These are phyloP conservation scores for Solea solea DNA, from an alignment of 2,113 vertebrate genomes.

Conservation along the genomic window DNA sequence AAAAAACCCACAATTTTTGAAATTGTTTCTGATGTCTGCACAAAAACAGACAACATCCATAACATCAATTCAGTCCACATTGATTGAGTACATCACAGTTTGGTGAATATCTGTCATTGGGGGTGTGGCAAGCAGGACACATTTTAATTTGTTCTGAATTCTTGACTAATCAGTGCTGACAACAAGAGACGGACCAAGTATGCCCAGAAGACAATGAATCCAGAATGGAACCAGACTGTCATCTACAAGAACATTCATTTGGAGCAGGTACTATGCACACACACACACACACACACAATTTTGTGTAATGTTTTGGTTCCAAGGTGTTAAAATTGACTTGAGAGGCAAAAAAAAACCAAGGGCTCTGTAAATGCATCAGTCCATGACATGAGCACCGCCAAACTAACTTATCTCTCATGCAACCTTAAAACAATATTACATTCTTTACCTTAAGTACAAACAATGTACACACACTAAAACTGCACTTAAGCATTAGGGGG, in stretches of 20 bases:
- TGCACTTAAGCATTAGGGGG: no score
- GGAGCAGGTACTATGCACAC: conserved; percentile 86
- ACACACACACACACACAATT: background rate
- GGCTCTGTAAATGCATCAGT: no score
- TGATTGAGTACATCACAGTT: conserved; percentile 26
- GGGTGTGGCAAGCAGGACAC: background rate
- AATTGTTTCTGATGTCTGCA: conserved; percentile 36
- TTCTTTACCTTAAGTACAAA: no score
- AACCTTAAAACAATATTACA: no score
- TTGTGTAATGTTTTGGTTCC: no score
- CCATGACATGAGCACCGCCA: no score
- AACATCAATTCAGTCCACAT: conserved; percentile 45
- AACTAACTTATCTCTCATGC: no score
- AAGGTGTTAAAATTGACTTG: no score
- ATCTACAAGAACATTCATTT: conserved; percentile 98
- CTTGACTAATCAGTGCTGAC: conserved; percentile 87
- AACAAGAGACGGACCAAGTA: conserved; percentile 97
- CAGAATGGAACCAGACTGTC: conserved; percentile 99
- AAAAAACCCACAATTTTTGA: conserved; percentile 18
- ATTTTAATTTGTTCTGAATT: conserved; percentile 43
- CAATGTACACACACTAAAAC: no score
- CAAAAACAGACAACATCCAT: conserved; percentile 11
- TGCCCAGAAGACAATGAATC: conserved; percentile 94
- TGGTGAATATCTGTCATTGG: conserved; percentile 43
- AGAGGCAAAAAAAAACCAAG: no score